phyloP scores from a whole-genome alignment of 2,888 invertebrate genomes.

The Ichneumoninae sp. region DNA sequence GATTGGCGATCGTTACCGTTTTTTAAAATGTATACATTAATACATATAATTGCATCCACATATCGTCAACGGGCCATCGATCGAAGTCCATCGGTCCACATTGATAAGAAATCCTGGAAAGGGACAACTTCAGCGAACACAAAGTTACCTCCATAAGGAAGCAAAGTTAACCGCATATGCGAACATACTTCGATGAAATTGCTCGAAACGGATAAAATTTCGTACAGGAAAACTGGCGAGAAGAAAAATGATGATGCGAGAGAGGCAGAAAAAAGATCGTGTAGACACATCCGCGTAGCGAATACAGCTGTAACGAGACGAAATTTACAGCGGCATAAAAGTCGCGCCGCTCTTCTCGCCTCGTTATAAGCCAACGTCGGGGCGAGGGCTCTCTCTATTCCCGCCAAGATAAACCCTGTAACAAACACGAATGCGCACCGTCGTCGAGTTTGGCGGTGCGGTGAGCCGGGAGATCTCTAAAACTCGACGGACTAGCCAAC shows the following conservation, averaged over 20 bases:
- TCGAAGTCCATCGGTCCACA: too few species aligned
- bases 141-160: too few species aligned
- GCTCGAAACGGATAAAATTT: neutral
- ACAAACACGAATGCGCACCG: slow-evolving; percentile 9
- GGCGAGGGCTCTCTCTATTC: slow-evolving; percentile 35
- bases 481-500: slow-evolving; percentile 39
- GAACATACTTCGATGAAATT: neutral
- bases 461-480: slow-evolving; percentile 47
- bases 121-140: too few species aligned
- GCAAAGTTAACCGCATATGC: too few species aligned
- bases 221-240: neutral
- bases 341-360: slow-evolving; percentile 60
- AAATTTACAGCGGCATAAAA: slow-evolving; percentile 70
- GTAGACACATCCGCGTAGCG: slow-evolving; percentile 35
- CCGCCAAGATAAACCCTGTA: neutral
- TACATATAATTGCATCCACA: too few species aligned
- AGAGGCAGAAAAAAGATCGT: slow-evolving; percentile 18
- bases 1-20: too few species aligned
- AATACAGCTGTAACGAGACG: slow-evolving; percentile 63
- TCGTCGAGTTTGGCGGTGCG: slow-evolving; percentile 32
- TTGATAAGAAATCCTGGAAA: too few species aligned
- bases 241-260: neutral
- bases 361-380: slow-evolving; percentile 64
- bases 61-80: too few species aligned
- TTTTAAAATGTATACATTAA: too few species aligned